A percentile compares a stretch with the other conserved stretches of the same genome.
These are phyloP conservation scores for Desmophyllum pertusum DNA, from an alignment of 92 coral and sea anemone genomes.

Conservation along the genomic window DNA sequence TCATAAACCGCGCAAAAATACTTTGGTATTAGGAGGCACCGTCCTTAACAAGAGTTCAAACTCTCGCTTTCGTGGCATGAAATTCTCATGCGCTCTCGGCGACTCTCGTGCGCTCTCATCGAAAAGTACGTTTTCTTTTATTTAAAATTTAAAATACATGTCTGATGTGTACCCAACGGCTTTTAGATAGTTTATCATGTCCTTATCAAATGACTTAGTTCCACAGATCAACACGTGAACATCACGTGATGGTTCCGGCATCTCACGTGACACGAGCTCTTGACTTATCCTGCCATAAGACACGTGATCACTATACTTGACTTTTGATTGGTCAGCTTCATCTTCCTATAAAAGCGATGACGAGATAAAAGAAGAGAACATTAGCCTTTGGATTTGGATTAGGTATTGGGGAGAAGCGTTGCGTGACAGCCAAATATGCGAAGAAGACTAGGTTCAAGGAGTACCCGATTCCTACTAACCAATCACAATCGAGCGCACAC, in stretches of 20 bases:
- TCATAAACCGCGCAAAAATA: too few relatives aligned
- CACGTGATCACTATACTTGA: constrained; percentile 74
- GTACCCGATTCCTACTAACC: too few relatives aligned
- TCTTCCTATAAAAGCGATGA: constrained; percentile 29
- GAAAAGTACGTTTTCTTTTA: neutral
- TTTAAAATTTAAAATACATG: constrained; percentile 71
- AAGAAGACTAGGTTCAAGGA: neutral
- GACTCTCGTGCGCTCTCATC: too few relatives aligned
- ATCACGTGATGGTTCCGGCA: constrained; percentile 59
- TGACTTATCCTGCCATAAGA: constrained; percentile 69
- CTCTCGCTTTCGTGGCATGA: too few relatives aligned
- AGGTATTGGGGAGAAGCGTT: too few relatives aligned
- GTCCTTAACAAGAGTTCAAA: too few relatives aligned
- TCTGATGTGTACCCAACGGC: constrained; percentile 56
- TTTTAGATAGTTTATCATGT: constrained; percentile 78
- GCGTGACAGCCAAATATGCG: neutral
- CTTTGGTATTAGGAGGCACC: too few relatives aligned
- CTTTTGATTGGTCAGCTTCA: constrained; percentile 38
- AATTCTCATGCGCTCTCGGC: too few relatives aligned
- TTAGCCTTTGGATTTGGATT: neutral
- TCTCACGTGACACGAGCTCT: constrained; percentile 60
- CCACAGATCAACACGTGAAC: constrained; percentile 80
- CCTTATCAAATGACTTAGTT: constrained; percentile 90
- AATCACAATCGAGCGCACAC: too few relatives aligned
- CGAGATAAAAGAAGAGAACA: neutral